Evolutionary conservation across 37 sponge, comb jelly and placozoan species (phyloP).

Genomic region (Theonella swinhoei): DNA sequence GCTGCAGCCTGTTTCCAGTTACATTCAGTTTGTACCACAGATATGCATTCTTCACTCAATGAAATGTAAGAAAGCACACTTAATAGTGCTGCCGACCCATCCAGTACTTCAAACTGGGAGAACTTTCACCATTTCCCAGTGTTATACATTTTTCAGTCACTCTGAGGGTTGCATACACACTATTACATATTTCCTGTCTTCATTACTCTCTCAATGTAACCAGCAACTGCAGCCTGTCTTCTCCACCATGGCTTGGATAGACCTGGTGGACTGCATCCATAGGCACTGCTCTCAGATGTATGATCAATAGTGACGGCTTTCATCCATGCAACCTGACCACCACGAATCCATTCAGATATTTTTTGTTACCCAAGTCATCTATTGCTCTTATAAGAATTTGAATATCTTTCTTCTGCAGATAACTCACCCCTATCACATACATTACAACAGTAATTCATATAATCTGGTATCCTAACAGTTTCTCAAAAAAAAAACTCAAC

Average conservation of each 20-base stretch:
- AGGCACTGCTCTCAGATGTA: background rate
- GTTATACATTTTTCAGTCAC: background rate
- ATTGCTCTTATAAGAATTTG: too few relatives aligned
- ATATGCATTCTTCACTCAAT: constrained; percentile 14
- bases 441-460: too few relatives aligned
- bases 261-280: constrained; percentile 2
- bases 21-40: background rate
- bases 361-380: too few relatives aligned
- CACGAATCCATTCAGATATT: constrained; percentile 30
- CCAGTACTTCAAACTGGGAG: background rate
- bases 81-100: background rate
- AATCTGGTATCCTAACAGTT: too few relatives aligned
- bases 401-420: too few relatives aligned
- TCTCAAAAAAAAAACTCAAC: too few relatives aligned
- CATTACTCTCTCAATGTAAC: background rate
- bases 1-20: background rate
- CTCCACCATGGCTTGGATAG: constrained; percentile 14
- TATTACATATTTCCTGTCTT: background rate
- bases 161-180: constrained; percentile 9
- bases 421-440: too few relatives aligned
- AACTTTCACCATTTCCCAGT: constrained; percentile 1
- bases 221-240: constrained; percentile 4
- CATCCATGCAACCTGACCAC: constrained; percentile 27
- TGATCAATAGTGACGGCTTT: background rate
- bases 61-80: background rate